Percentiles rank a stretch among this genome's conserved stretches.
Evolutionary conservation across 2,797 vertebrate species (phyloP).

Genomic region (Gouania willdenowi): DNA sequence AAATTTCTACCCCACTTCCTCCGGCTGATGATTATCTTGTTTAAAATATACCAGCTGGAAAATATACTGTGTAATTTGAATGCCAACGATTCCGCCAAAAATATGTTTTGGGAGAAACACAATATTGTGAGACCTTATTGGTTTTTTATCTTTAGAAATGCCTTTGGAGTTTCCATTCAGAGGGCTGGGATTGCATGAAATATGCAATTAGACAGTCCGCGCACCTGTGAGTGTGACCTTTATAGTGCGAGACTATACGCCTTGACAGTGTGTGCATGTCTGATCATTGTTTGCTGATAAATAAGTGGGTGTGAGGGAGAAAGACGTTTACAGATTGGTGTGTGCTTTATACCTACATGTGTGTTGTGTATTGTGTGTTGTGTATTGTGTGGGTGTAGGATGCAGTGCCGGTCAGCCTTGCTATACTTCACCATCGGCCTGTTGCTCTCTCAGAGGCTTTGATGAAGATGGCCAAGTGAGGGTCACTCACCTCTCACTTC

Average conservation of each 20-base stretch:
- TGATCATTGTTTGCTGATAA: constrained; percentile 57
- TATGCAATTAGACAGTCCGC: constrained; percentile 59
- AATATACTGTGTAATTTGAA: constrained; percentile 74
- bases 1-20: constrained; percentile 73
- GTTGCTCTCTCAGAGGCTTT: constrained; percentile 49
- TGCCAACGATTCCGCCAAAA: constrained; percentile 65
- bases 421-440: constrained; percentile 35
- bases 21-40: constrained; percentile 74
- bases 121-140: constrained; percentile 57
- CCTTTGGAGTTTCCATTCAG: constrained; percentile 57
- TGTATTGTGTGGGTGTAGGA: constrained; percentile 2
- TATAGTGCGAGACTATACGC: constrained; percentile 47
- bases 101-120: constrained; percentile 53
- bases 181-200: constrained; percentile 55
- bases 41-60: constrained; percentile 78
- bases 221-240: constrained; percentile 67
- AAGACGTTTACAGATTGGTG: background rate
- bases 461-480: constrained; percentile 68
- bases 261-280: constrained; percentile 38
- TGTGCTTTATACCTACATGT: background rate
- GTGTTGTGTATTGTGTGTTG: background rate
- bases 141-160: constrained; percentile 67
- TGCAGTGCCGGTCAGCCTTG: constrained; percentile 32
- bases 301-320: constrained; percentile 16
- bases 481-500: constrained; percentile 59